A percentile compares a stretch with the other conserved stretches of the same genome.
Conservation (phyloP, 2,113 vertebrate species). For the Collichthys lucidus region DNA sequence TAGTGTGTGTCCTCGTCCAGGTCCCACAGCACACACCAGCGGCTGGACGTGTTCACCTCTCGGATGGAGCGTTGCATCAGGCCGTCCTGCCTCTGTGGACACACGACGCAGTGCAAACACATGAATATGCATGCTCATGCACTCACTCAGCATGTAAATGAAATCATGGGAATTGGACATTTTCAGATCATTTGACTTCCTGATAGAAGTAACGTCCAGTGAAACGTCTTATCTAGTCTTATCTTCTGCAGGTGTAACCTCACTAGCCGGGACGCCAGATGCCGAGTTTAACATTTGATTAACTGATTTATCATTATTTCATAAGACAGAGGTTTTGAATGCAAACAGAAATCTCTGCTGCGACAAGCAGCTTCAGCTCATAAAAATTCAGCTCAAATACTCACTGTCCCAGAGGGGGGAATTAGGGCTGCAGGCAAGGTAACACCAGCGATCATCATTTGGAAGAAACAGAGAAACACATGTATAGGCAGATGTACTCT, state of each 20-base stretch:
- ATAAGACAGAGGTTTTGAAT: background rate
- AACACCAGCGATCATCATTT: constrained; percentile 29
- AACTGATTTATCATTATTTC: background rate
- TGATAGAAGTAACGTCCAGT: background rate
- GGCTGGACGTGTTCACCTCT: constrained; percentile 96
- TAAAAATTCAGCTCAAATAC: constrained; percentile 42
- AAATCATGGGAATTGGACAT: background rate
- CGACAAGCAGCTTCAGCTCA: constrained; percentile 28
- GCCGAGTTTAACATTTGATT: background rate
- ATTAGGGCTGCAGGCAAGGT: constrained; percentile 50
- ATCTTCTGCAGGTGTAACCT: no score
- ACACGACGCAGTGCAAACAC: background rate
- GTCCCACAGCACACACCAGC: constrained; percentile 95
- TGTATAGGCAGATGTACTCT: background rate
- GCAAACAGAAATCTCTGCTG: background rate
- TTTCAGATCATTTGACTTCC: background rate
- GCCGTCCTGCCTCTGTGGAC: constrained; percentile 91
- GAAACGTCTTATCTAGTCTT: background rate
- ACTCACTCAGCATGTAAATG: background rate
- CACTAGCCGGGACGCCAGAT: background rate
- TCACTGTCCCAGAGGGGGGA: constrained; percentile 9
- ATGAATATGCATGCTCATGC: background rate
- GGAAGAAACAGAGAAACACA: constrained; percentile 13
- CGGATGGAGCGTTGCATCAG: constrained; percentile 95
- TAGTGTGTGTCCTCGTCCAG: constrained; percentile 95